Percentiles rank a stretch among this genome's conserved stretches.
Conservation (phyloP, 1,140 invertebrate species). For the Spodoptera frugiperda region DNA sequence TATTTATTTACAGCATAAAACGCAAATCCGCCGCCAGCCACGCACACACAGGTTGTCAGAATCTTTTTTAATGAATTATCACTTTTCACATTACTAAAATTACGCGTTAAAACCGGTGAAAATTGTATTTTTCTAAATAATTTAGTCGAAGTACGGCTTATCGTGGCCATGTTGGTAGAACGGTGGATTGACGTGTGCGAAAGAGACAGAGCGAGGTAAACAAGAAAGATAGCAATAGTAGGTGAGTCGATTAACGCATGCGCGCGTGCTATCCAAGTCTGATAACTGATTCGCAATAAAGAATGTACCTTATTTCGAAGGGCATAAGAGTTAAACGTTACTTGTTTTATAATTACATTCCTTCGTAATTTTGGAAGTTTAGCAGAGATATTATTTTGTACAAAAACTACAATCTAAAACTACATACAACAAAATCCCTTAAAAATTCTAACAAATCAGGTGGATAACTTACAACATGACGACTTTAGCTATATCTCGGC, state of each 20-base stretch:
- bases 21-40: constrained; percentile 69
- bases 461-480: no score
- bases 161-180: constrained; percentile 80
- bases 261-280: constrained; percentile 43
- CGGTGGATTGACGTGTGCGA: constrained; percentile 72
- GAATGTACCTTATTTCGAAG: not conserved
- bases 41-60: constrained; percentile 77
- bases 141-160: constrained; percentile 73
- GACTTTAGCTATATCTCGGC: no score
- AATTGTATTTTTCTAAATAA: constrained; percentile 74
- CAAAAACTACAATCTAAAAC: no score
- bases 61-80: constrained; percentile 68
- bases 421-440: no score
- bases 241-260: constrained; percentile 53
- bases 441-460: no score
- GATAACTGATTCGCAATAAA: not conserved
- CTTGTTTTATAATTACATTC: not conserved
- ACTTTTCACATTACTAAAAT: constrained; percentile 68
- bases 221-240: constrained; percentile 40
- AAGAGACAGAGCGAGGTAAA: constrained; percentile 52
- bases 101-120: constrained; percentile 67
- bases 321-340: not conserved
- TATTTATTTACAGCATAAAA: constrained; percentile 72
- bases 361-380: not conserved
- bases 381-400: not conserved